Evolutionary conservation across 2,888 invertebrate genomes (phyloP), one percentile per base, ranked within the genome.

Genomic region (Caenorhabditis sp.): DNA sequence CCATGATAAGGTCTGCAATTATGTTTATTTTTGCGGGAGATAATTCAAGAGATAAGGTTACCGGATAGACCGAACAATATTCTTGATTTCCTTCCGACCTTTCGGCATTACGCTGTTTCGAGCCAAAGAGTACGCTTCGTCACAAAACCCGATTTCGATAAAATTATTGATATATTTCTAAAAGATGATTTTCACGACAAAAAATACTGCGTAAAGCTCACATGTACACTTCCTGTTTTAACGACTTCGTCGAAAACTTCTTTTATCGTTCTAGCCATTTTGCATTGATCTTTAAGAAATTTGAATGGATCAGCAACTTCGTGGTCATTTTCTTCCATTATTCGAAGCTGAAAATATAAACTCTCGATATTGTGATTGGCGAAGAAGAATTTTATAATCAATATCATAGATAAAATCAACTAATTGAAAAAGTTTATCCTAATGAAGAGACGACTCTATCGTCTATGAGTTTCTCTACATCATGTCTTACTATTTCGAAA

Each of bases 71-170:
- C 58, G 53, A 20, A 79, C 69, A n/a, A 79, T 63, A 59, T 71
- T 65, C 21, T 79, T 76, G n/a, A 82, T 77, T 61, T 82, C 78
- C 17, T 76, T 62, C 17, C 74, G 61, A 2, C 80, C 81, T 59
- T 82, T 82, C 14, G 85, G 84, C 25, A 84, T 70, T 20, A 85
- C 76, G 36, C 67, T 78, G 20, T 78, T 73, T 49, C 80, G 76
- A 14, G 67, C 62, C 17, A 85, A 63, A 4, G 84, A 80, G 43
- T 79, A 78, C 5, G 84, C 81, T 59, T 84, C 84, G n/a, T 84
- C 77, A 56, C 85, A 85, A 70, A 85, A 84, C 4, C 84, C 84
- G 8, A 85, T 80, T 76, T 85, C 84, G 21, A 85, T 73, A 54
- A 83, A 84, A 43, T 84, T 78, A 49, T 83, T 79, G 14, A 84